Percentiles rank a stretch among this genome's conserved stretches.
phyloP scores from a whole-genome alignment of 1,140 invertebrate genomes.

The Ptiloglossa arizonensis region DNA sequence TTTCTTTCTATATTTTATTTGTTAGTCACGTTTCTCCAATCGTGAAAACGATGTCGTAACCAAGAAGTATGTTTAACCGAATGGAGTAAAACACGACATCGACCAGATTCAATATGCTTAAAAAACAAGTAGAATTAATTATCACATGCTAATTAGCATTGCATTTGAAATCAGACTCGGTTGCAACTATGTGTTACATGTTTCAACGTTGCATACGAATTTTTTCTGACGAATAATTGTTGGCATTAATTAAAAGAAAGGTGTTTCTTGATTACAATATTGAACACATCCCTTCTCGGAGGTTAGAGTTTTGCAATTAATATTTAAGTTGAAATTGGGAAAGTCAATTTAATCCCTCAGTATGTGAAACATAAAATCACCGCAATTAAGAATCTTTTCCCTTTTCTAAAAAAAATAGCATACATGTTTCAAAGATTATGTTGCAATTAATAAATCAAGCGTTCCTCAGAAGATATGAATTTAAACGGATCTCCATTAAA shows the following conservation, averaged over 20 bases:
- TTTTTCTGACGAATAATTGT: conserved; percentile 1
- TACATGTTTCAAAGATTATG: no score
- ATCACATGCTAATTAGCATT: conserved; percentile 5
- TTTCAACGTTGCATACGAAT: background rate
- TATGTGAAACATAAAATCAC: background rate
- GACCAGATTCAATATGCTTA: background rate
- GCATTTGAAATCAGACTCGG: conserved; percentile 3
- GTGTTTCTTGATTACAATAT: background rate
- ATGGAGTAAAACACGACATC: no score
- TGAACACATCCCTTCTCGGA: background rate
- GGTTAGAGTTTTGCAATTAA: background rate
- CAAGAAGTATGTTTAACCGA: no score
- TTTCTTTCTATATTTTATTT: no score
- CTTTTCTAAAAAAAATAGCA: background rate
- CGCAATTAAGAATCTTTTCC: background rate
- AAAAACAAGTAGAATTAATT: background rate
- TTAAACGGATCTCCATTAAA: no score
- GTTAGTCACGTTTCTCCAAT: no score
- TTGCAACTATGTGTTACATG: background rate
- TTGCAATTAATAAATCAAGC: no score
- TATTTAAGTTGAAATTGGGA: background rate
- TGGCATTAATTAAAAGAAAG: conserved; percentile 18
- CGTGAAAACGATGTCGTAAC: no score
- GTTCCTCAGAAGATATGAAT: no score
- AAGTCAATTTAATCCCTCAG: background rate